Evolutionary conservation across 2,888 invertebrate species (phyloP).

Genomic region (Lasioglossum morio): DNA sequence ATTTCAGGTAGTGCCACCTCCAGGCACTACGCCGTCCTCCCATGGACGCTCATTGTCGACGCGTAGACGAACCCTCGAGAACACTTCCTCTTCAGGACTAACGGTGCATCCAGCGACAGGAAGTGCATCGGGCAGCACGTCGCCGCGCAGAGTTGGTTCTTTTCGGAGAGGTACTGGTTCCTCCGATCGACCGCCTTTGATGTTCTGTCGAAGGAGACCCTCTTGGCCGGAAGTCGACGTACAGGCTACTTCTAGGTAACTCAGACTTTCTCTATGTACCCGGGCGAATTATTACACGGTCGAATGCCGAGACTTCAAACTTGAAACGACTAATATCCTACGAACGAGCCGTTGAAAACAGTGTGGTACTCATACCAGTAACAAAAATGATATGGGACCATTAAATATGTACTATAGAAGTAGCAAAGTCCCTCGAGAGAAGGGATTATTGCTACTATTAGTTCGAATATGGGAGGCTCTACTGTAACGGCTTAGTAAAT

Average conservation of each 20-base stretch:
- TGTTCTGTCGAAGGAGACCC: conserved; percentile 91
- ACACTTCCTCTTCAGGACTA: conserved; percentile 73
- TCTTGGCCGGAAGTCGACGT: conserved; percentile 95
- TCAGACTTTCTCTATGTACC: conserved; percentile 46
- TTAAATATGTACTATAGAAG: no score
- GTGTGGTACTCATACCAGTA: no score
- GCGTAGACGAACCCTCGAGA: conserved; percentile 79
- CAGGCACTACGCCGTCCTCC: conserved; percentile 82
- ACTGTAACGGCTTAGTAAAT: not conserved
- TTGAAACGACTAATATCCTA: not conserved
- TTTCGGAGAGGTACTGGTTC: conserved; percentile 86
- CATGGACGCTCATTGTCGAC: conserved; percentile 77
- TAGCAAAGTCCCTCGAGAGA: no score
- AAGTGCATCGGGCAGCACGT: conserved; percentile 69
- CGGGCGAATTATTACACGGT: not conserved
- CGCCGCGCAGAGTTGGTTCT: conserved; percentile 84
- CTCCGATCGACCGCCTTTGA: conserved; percentile 88
- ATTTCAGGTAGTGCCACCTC: conserved; percentile 82
- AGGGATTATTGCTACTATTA: no score
- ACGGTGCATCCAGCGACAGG: conserved; percentile 78
- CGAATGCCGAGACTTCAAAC: not conserved
- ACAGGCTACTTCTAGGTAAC: conserved; percentile 93
- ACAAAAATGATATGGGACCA: no score
- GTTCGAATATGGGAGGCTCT: no score
- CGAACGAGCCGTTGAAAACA: no score